Evolutionary conservation across 2,888 invertebrate genomes (phyloP), one percentile per base, ranked within the genome.

Genomic region (Tetheella fluctuosa): DNA sequence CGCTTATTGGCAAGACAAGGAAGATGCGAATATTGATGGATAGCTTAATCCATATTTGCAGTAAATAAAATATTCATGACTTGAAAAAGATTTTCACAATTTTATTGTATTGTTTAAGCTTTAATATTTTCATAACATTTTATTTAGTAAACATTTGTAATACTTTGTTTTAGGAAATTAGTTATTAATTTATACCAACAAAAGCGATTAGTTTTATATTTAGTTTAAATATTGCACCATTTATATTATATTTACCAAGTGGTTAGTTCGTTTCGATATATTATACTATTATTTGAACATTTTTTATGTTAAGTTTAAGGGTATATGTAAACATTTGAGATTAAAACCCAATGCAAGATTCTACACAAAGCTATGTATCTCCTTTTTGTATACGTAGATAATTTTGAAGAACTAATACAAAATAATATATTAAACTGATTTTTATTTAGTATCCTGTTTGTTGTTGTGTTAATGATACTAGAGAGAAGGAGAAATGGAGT

Each of bases 361-460:
- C 69, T 81, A 84, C 81, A 84, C 80, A 84, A 84, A 86, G 77
- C 80, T 76, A 83, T 83, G 81, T 86, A 88, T 83, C 84, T 86
- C 79, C 75, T 83, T 83, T n/a, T 84, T 87, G 76, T 87, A 86
- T 79, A 77, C 76, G 73, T 88, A 86, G 28, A 79, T 76, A 78
- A 73, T 81, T 78, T 82, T 79, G 71, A 71, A 73, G 76, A 81
- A 81, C 72, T 81, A 85, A 87, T 85, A 85, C 84, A 84, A 80
- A 75, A 55, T 79, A 79, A 80, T 80, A 83, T 82, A 81, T 78
- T 70, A 69, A 55, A 57, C 25, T 53, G 48, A 15, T 15, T n/a
- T 53, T 53, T 54, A 30, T 56, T 17, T 48, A 6, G 25, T 25
- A 4, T 25, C 25, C 2, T 25, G 25, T 6, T 25, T 25, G 25